Conservation (phyloP, 2,797 vertebrate genomes). For the Falco concolor region DNA sequence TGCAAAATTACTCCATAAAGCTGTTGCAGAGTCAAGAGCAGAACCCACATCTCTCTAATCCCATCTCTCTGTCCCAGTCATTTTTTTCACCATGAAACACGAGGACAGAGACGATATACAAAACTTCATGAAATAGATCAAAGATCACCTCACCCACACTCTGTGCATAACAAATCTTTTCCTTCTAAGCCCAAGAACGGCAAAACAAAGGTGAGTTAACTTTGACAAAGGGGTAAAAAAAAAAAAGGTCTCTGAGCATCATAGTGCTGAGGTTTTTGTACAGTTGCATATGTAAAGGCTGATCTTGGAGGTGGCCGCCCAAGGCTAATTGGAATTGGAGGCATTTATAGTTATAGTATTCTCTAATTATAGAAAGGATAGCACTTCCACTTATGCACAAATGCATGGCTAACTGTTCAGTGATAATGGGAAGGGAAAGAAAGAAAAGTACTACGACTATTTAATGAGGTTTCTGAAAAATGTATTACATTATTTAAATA, state of each 20-base stretch:
- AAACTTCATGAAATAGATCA: background rate
- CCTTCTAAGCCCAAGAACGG: background rate
- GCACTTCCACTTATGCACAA: background rate
- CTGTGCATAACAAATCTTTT: background rate
- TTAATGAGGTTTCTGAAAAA: conserved; percentile 15
- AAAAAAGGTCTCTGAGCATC: background rate
- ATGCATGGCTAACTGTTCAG: background rate
- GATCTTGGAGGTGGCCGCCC: background rate
- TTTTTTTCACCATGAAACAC: background rate
- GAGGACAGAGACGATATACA: background rate
- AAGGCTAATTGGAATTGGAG: background rate
- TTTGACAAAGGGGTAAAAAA: background rate
- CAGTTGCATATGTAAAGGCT: background rate
- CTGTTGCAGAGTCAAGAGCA: background rate
- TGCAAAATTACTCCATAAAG: background rate
- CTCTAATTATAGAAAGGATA: conserved; percentile 11
- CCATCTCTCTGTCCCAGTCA: background rate
- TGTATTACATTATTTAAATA: background rate
- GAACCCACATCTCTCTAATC: background rate
- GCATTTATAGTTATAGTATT: background rate
- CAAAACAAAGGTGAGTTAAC: background rate
- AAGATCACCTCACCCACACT: background rate
- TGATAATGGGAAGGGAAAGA: background rate
- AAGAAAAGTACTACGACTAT: background rate
- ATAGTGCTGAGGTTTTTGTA: background rate